Evolutionary conservation across 2,888 invertebrate genomes (phyloP), one percentile per base, ranked within the genome.

Genomic region (Epirrita christyi): DNA sequence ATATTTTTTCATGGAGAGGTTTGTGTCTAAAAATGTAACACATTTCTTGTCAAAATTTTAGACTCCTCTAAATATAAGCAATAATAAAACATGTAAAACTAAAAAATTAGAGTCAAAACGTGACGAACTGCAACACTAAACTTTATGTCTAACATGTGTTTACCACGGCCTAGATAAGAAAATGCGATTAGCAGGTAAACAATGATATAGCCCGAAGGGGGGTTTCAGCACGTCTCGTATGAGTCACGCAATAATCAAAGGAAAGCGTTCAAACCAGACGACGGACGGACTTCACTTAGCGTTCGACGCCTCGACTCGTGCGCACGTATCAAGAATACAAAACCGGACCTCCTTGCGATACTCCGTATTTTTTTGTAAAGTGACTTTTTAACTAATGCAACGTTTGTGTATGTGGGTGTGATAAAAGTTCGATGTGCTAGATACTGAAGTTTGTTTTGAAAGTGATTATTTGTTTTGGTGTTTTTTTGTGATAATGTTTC

Each of bases 401-500:
- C 36, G 14, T 62, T 65, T 67, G 73, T 72, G 71, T 67, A 59
- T 60, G 66, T 63, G 73, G 70, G 71, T 73, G 83, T 75, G 79
- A 78, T 78, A 78, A 71, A 63, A 73, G 72, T 68, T 75, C 64
- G 61, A 72, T 72, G 79, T 79, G 74, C 68, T 72, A 63, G 66
- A 65, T 61, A 63, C 50, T 70, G 58, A 56, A 47, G 43, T 66
- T 63, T 70, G 66, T 59, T 72, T 73, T 66, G 51, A 61, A 42
- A 63, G 75, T 76, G 71, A 62, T 61, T 53, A 66, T 57, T 63
- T 70, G 70, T 73, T 73, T 73, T 52, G 32, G 74, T 75, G 74
- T 73, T 72, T 15, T 51, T 64, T 72, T 70, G 74, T 67, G 63
- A 85, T 77, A 66, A 92, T 92, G 91, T 90, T 92, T 78, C 91